Evolutionary conservation across 2,888 invertebrate genomes (phyloP), one percentile per base, ranked within the genome.

Genomic region (Drosophila aldrichi): DNA sequence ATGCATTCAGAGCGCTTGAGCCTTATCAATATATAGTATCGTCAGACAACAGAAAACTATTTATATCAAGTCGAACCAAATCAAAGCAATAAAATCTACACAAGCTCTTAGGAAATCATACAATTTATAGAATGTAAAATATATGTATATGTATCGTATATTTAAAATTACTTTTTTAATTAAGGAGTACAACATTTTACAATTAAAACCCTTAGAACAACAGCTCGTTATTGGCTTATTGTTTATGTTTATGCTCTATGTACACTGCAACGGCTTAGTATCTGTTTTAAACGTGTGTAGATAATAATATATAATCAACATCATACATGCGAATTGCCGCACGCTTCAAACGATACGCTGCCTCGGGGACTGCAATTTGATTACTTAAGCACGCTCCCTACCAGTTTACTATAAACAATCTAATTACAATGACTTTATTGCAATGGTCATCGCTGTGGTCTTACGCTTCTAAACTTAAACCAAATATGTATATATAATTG

Each of bases 131-230:
- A 14, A 52, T 69, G 69, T 77, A 77, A 77, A 79, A 79, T 77
- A 65, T 72, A 56, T 82, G 70, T 81, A 48, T 48, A 58, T 77
- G 55, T 81, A 65, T 82, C 60, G 67, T 74, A 63, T 77, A 70
- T 77, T 74, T 79, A 79, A 78, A 76, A 75, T 75, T 77, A 77
- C 12, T 22, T 77, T 59, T 75, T 82, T 78, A 80, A 62, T 83
- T 85, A 84, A 82, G 88, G 83, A 88, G 72, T 88, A 80, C 83
- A 84, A 81, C 83, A 84, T 86, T 80, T 82, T 88, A 84, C 66
- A 84, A 49, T 59, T 81, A 70, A 81, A 84, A 85, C 83, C 85
- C 69, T 76, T 79, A 73, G 62, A 79, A 71, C 76, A 79, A 71
- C 74, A 79, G 77, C 77, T 71, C 80, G 54, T 49, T 51, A 64